Conservation (phyloP, 2,888 invertebrate species). For the Anthophora plumipes region DNA sequence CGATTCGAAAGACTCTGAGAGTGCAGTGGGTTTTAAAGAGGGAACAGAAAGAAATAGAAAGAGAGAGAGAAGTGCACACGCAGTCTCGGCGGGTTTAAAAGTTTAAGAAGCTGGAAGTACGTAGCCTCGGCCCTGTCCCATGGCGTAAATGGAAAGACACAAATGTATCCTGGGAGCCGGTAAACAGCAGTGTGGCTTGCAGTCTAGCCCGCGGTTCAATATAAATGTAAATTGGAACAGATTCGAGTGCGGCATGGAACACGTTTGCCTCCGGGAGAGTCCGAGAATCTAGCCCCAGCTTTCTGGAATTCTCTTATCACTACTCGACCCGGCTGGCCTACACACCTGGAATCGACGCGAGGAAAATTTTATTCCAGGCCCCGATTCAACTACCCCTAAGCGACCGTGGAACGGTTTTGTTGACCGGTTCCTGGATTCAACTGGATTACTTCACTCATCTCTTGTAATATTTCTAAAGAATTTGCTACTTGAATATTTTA, state of each 20-base stretch:
- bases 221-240: slow-evolving; percentile 84
- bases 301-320: slow-evolving; percentile 61
- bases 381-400: background rate
- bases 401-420: background rate
- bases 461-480: too few species aligned
- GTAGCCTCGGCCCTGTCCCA: slow-evolving; percentile 51
- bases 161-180: slow-evolving; percentile 78
- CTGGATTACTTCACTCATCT: too few species aligned
- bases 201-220: slow-evolving; percentile 81
- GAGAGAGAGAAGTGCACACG: slow-evolving; percentile 30
- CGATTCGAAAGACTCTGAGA: slow-evolving; percentile 27
- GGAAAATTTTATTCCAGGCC: slow-evolving; percentile 54
- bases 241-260: slow-evolving; percentile 78
- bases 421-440: background rate
- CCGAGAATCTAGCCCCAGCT: slow-evolving; percentile 46
- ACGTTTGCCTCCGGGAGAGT: slow-evolving; percentile 61
- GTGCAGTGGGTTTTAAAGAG: slow-evolving; percentile 49
- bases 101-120: slow-evolving; percentile 67
- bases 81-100: slow-evolving; percentile 68
- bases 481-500: too few species aligned
- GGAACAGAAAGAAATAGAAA: slow-evolving; percentile 28
- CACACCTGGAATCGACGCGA: slow-evolving; percentile 57
- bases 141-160: slow-evolving; percentile 78
- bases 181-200: slow-evolving; percentile 74
- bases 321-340: slow-evolving; percentile 25